phyloP scores from a whole-genome alignment of 2,888 invertebrate species.

The Cryptus armator region DNA sequence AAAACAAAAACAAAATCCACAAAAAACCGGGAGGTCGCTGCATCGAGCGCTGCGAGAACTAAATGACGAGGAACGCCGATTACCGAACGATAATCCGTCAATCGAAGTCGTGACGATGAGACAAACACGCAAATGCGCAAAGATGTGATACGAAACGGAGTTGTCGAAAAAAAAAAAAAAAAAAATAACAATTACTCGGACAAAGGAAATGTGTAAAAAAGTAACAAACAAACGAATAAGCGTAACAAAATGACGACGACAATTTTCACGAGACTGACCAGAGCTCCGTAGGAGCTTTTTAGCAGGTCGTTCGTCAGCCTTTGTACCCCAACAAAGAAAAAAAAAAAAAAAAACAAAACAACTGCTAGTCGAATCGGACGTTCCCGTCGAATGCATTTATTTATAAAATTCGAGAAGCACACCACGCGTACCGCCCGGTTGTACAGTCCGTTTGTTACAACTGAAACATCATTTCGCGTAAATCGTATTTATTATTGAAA shows the following conservation, averaged over 20 bases:
- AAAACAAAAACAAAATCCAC: background rate
- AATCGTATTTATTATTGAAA: background rate
- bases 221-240: background rate
- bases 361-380: slow-evolving; percentile 55
- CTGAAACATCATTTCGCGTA: background rate
- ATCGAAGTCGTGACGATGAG: background rate
- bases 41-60: background rate
- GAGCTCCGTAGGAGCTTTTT: background rate
- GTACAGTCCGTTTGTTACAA: background rate
- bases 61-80: slow-evolving; percentile 30
- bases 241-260: slow-evolving; percentile 1
- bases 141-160: background rate
- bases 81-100: slow-evolving; percentile 12
- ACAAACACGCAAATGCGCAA: slow-evolving; percentile 3
- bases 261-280: slow-evolving; percentile 55
- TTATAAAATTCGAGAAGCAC: slow-evolving; percentile 36
- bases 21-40: background rate
- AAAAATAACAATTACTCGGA: background rate
- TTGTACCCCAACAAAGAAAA: background rate
- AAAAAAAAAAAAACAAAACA: slow-evolving; percentile 21
- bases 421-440: slow-evolving; percentile 14
- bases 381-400: slow-evolving; percentile 65
- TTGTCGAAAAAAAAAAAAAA: background rate
- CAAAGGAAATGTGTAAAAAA: background rate
- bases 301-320: slow-evolving; percentile 30